A percentile compares a stretch with the other conserved stretches of the same genome.
Conservation (phyloP, 2,888 invertebrate species). For the Cotesia congregata region DNA sequence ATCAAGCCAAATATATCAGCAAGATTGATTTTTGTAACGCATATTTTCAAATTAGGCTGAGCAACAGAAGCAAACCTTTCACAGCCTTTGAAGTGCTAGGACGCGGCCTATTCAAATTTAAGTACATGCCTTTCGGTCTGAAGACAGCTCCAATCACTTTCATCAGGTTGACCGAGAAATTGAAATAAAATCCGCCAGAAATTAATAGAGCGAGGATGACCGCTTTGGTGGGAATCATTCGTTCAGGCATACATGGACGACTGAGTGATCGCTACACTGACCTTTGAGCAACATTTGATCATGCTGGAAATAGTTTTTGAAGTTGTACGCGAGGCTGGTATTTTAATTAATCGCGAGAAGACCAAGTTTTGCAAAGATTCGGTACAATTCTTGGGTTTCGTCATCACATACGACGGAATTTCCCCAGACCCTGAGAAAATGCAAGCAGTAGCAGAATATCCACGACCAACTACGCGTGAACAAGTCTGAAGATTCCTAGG, state of each 20-base stretch:
- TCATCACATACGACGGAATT: background rate
- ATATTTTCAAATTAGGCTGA: too few relatives aligned
- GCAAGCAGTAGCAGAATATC: background rate
- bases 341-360: background rate
- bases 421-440: background rate
- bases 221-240: slow-evolving; percentile 38
- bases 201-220: slow-evolving; percentile 41
- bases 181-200: too few relatives aligned
- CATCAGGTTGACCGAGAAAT: slow-evolving; percentile 37
- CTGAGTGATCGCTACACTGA: background rate
- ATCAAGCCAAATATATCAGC: too few relatives aligned
- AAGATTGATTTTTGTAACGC: too few relatives aligned
- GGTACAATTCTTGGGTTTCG: slow-evolving; percentile 31
- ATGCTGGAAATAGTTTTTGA: background rate
- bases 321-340: background rate
- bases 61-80: slow-evolving; percentile 29
- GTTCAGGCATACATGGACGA: background rate
- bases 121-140: too few relatives aligned
- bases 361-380: background rate
- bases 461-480: background rate
- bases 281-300: background rate
- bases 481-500: background rate
- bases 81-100: too few relatives aligned
- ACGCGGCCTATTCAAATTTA: too few relatives aligned
- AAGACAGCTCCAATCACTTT: too few relatives aligned